Conservation (phyloP, 2,797 vertebrate species). For the Poeciliopsis turneri region DNA sequence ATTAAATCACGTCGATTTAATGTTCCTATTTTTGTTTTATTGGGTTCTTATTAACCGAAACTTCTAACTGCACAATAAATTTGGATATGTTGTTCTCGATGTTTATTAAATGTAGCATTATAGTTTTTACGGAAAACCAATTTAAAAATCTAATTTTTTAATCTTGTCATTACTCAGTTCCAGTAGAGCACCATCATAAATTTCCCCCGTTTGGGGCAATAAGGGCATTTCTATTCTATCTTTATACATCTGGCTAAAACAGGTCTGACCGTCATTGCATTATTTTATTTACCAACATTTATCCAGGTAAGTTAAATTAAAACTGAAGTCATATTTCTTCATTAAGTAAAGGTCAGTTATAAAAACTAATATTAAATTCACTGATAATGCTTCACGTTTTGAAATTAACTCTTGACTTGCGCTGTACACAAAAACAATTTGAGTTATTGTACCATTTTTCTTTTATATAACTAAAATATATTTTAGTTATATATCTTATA, state of each 20-base stretch:
- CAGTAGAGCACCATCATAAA: not conserved
- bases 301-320: not conserved
- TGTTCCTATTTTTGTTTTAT: not conserved
- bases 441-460: not conserved
- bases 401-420: not conserved
- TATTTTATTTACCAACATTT: not conserved
- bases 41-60: not conserved
- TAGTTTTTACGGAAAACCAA: not conserved
- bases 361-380: not conserved
- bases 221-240: not conserved
- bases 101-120: not conserved
- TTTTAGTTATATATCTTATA: no score
- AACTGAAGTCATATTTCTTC: not conserved
- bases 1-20: not conserved
- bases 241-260: not conserved
- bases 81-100: not conserved
- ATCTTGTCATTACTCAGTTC: not conserved
- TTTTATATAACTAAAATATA: no score
- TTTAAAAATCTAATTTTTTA: not conserved
- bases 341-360: not conserved
- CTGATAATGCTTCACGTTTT: not conserved
- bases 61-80: not conserved
- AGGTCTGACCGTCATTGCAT: not conserved
- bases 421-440: not conserved
- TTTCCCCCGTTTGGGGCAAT: not conserved